phyloP scores from a whole-genome alignment of 2,888 invertebrate species.

The Andrena praecox region DNA sequence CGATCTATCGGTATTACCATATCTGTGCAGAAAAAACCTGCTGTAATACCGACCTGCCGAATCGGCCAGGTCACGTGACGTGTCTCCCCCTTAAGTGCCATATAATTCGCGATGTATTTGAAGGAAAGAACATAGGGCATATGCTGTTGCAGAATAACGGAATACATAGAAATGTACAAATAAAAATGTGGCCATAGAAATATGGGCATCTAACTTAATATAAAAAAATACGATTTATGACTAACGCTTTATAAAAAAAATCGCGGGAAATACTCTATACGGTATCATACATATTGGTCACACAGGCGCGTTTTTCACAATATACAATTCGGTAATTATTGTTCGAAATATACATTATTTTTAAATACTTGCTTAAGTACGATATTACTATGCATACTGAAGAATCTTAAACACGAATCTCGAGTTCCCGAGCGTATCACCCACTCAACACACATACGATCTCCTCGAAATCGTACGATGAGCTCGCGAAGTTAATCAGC shows the following conservation, averaged over 20 bases:
- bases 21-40: no score
- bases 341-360: constrained; percentile 63
- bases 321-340: constrained; percentile 57
- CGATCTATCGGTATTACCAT: no score
- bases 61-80: no score
- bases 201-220: constrained; percentile 64
- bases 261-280: constrained; percentile 61
- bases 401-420: constrained; percentile 21
- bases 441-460: neutral
- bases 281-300: constrained; percentile 59
- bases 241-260: constrained; percentile 70
- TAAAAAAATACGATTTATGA: constrained; percentile 61
- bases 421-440: neutral
- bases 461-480: neutral
- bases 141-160: constrained; percentile 30
- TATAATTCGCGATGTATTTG: constrained; percentile 46
- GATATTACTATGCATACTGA: constrained; percentile 9
- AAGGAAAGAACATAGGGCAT: constrained; percentile 36
- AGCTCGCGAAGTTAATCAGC: constrained; percentile 14
- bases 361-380: constrained; percentile 62
- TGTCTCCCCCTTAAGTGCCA: no score
- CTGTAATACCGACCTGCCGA: no score
- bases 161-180: constrained; percentile 67
- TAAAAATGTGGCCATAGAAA: constrained; percentile 42
- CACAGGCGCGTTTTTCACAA: constrained; percentile 33